A percentile compares a stretch with the other conserved stretches of the same genome.
phyloP scores from a whole-genome alignment of 2,113 vertebrate species.

The Microtus oregoni region DNA sequence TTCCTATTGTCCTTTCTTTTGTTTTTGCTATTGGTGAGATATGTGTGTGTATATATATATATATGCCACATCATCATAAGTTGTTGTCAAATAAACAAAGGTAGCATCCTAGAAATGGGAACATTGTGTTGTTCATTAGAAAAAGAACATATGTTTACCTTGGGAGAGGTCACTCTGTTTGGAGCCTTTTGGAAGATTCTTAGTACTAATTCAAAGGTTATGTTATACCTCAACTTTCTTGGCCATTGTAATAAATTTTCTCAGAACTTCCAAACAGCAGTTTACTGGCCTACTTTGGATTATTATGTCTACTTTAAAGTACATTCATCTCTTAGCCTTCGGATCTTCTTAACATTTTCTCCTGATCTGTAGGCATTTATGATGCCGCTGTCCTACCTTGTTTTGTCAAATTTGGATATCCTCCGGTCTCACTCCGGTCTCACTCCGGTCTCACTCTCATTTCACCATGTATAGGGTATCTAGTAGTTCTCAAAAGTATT shows the following conservation, averaged over 20 bases:
- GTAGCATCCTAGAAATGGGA: slow-evolving; percentile 61
- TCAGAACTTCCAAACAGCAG: slow-evolving; percentile 37
- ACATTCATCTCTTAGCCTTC: slow-evolving; percentile 15
- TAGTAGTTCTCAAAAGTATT: background rate
- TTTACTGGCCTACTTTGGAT: slow-evolving; percentile 47
- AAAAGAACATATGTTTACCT: slow-evolving; percentile 52
- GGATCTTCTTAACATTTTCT: slow-evolving; percentile 34
- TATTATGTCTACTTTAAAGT: slow-evolving; percentile 5
- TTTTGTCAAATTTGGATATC: background rate
- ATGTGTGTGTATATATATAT: too few species aligned
- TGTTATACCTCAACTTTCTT: slow-evolving; percentile 21
- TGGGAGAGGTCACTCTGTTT: background rate
- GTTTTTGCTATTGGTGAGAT: background rate
- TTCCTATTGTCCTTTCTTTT: background rate
- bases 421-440: background rate
- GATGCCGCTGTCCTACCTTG: background rate
- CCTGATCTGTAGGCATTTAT: background rate
- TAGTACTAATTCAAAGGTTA: background rate
- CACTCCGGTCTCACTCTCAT: background rate
- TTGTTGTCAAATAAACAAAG: slow-evolving; percentile 54
- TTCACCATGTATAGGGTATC: background rate
- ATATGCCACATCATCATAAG: slow-evolving; percentile 1
- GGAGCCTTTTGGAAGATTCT: background rate
- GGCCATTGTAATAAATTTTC: slow-evolving; percentile 17
- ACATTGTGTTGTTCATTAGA: slow-evolving; percentile 22